Percentiles rank a stretch among this genome's conserved stretches.
Conservation (phyloP, 2,888 invertebrate genomes). For the Cactoblastis cactorum region DNA sequence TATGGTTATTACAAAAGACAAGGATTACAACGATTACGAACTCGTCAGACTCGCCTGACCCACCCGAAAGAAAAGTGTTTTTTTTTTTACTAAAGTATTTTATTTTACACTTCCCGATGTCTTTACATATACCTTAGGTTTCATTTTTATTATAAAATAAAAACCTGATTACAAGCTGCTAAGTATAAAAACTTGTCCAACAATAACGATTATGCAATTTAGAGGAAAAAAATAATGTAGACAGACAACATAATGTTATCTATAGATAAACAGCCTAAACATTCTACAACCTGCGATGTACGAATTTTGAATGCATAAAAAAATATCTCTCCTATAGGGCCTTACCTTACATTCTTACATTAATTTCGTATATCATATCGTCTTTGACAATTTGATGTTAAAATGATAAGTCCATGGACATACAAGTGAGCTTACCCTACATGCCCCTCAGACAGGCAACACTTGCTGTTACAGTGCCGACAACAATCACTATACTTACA, state of each 20-base stretch:
- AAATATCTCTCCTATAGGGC: conserved; percentile 77
- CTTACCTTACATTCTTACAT: conserved; percentile 76
- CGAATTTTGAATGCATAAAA: conserved; percentile 76
- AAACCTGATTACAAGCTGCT: conserved; percentile 73
- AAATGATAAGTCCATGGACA: conserved; percentile 54
- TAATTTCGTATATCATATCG: conserved; percentile 74
- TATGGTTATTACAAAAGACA: conserved; percentile 38
- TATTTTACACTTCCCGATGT: conserved; percentile 68
- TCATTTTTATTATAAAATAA: conserved; percentile 48
- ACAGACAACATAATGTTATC: conserved; percentile 34
- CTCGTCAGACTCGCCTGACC: conserved; percentile 36
- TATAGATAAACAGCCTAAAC: conserved; percentile 44
- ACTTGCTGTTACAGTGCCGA: conserved; percentile 45
- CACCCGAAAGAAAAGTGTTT: conserved; percentile 56
- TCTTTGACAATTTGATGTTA: conserved; percentile 75
- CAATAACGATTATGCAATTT: conserved; percentile 74
- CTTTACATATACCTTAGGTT: conserved; percentile 66
- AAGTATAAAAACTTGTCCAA: conserved; percentile 69
- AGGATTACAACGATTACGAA: conserved; percentile 39
- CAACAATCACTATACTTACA: conserved; percentile 31
- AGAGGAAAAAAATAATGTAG: conserved; percentile 51
- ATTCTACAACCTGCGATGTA: conserved; percentile 56
- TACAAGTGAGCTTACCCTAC: conserved; percentile 48
- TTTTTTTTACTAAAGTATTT: conserved; percentile 63
- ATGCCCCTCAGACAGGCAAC: conserved; percentile 47